Evolutionary conservation across 2,888 invertebrate species (phyloP).

Genomic region (Nasonovia ribisnigri): DNA sequence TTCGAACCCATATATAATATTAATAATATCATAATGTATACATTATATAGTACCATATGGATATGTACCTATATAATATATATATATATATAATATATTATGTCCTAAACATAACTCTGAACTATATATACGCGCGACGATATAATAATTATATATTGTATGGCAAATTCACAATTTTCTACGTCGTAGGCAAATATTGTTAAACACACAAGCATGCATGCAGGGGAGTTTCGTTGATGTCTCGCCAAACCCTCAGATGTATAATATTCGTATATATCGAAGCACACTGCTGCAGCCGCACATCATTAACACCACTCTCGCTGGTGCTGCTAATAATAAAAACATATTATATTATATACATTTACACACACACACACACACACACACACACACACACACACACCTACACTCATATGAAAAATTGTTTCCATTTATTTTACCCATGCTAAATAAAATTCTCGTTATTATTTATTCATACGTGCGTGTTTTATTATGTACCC

Average conservation of each 20-base stretch:
- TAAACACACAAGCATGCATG: neutral
- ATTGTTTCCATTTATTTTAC: neutral
- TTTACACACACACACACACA: too few relatives aligned
- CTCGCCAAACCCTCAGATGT: neutral
- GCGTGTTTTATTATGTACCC: neutral
- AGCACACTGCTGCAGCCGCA: neutral
- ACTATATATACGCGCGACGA: neutral
- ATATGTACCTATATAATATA: too few relatives aligned
- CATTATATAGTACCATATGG: too few relatives aligned
- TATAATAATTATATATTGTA: neutral
- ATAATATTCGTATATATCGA: neutral
- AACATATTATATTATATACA: too few relatives aligned
- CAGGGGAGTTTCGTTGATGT: neutral
- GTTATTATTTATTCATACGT: neutral
- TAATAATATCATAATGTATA: neutral
- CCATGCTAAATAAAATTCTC: neutral
- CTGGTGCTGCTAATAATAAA: too few relatives aligned
- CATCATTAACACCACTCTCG: too few relatives aligned
- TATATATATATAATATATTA: too few relatives aligned
- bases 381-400: too few relatives aligned
- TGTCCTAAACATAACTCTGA: neutral
- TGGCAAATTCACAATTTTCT: constrained; percentile 18
- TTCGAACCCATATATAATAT: neutral
- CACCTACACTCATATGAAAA: neutral
- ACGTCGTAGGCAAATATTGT: constrained; percentile 8